Evolutionary conservation across 1,140 invertebrate genomes (phyloP).

Genomic region (Anastrepha obliqua): DNA sequence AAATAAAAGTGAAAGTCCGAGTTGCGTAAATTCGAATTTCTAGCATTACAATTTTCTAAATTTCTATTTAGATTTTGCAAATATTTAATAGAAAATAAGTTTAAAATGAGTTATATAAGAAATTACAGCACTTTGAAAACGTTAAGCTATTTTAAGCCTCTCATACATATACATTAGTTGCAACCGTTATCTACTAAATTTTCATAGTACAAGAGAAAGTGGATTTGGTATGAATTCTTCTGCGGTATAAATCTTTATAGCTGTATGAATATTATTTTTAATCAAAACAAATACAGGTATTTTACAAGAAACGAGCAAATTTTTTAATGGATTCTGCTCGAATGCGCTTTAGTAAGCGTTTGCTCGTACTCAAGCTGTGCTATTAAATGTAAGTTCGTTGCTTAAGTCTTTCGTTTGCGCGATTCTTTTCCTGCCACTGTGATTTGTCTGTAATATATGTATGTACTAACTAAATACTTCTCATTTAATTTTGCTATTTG

Average conservation of each 20-base stretch:
- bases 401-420: slow-evolving; percentile 54
- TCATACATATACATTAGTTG: neutral
- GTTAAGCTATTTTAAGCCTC: no score
- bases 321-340: neutral
- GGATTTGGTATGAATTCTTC: neutral
- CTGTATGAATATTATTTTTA: neutral
- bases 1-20: no score
- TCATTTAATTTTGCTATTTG: neutral
- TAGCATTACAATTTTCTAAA: no score
- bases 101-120: no score
- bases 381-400: slow-evolving; percentile 69
- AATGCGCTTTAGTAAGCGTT: slow-evolving; percentile 6
- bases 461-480: neutral
- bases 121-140: no score
- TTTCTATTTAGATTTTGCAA: no score
- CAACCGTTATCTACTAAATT: neutral
- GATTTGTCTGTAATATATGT: slow-evolving; percentile 27
- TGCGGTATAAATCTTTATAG: neutral
- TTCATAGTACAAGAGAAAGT: neutral
- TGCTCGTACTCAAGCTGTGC: slow-evolving; percentile 65
- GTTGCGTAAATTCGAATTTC: no score
- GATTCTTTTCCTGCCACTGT: neutral
- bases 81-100: no score
- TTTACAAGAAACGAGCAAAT: neutral
- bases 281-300: slow-evolving; percentile 17